Evolutionary conservation across 2,888 invertebrate genomes (phyloP), one percentile per base, ranked within the genome.

Genomic region (Scelioninae gen. 2): DNA sequence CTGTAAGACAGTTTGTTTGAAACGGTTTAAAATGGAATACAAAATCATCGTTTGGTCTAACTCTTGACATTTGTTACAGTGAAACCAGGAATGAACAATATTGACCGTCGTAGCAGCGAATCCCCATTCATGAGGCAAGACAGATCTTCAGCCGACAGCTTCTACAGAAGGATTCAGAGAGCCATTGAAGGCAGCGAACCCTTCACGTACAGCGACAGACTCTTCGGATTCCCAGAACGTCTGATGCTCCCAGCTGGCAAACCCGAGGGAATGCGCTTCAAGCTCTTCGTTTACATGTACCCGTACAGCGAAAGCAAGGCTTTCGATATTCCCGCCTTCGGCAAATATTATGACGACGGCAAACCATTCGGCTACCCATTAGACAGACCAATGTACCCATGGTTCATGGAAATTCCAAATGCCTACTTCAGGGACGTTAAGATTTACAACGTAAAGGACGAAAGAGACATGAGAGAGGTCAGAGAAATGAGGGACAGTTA

Each of bases 221-320:
- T 76, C 33, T 82, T 79, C 67, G 81, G 79, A 9, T 89, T 89
- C 82, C 91, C 91, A 7, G 87, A 89, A 71, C 89, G 90, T 76
- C 85, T 92, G 48, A 84, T 90, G 80, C 84, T 93, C 57, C 92
- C 93, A 77, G 91, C 89, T 82, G 92, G 90, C 63, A 89, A 86
- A 78, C 85, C 85, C 77, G 90, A 88, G 43, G 92, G 92, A 65
- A 90, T 91, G 89, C 88, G 88, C 11, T 91, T 88, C 87, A 87
- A 90, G 75, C 83, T 92, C 74, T 88, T 90, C 88, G 90, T 90
- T 77, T 89, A 89, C 85, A 86, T 92, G 67, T 87, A 88, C 19
- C 89, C 90, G 39, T 85, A 88, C 82, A 88, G 86, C 25, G 89
- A 89, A 41, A 87, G 88, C 37, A 86, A 87, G 43, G 86, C 86